These are phyloP conservation scores for Podabrus alpinus DNA, from an alignment of 2,888 invertebrate species.

Conservation along the genomic window DNA sequence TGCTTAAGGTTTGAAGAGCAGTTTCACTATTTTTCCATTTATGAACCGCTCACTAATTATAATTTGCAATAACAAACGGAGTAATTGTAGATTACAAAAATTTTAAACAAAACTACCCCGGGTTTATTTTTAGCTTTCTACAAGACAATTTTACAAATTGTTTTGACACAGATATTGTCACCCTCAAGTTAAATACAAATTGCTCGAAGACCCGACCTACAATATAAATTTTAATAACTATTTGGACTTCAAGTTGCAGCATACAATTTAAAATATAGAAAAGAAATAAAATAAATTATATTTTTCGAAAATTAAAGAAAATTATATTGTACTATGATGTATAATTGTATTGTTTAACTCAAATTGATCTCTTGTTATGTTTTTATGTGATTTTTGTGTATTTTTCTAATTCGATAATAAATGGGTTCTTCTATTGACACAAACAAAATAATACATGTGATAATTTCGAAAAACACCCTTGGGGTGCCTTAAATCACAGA, in stretches of 20 bases:
- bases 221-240: background rate
- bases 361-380: background rate
- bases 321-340: background rate
- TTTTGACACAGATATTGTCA: conserved; percentile 28
- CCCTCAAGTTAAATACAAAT: conserved; percentile 24
- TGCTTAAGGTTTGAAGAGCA: background rate
- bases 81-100: background rate
- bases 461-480: background rate
- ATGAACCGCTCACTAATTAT: conserved; percentile 10
- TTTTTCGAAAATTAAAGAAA: background rate
- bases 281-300: background rate
- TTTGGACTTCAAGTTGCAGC: background rate
- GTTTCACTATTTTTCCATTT: conserved; percentile 7
- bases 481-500: background rate
- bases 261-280: background rate
- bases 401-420: background rate
- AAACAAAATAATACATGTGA: background rate
- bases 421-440: background rate
- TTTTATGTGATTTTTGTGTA: background rate
- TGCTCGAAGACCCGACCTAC: background rate
- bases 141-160: conserved; percentile 22
- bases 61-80: background rate
- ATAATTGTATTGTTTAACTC: background rate
- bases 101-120: conserved; percentile 6
- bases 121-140: conserved; percentile 10